Evolutionary conservation across 2,113 vertebrate genomes (phyloP), one percentile per base, ranked within the genome.

Genomic region (Malaclemys terrapin): DNA sequence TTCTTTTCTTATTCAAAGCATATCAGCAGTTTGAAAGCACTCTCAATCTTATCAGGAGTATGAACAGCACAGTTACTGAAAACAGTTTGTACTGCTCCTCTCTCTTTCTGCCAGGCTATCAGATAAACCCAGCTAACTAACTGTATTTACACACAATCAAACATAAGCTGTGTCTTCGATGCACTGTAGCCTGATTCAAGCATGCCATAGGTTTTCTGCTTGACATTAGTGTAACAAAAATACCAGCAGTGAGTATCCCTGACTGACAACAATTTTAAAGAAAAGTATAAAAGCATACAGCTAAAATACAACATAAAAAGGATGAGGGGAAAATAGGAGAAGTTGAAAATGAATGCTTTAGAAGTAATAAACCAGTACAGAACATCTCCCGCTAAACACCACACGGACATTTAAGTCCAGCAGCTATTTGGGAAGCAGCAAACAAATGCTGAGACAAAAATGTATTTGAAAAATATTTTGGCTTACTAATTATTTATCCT

Each of bases 1-100:
- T 98, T 98, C 98, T 98, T 98, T 98, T 98, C 98, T 98, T 98
- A 98, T 98, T 98, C 98, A 98, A 98, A 98, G 98, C 97, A 75
- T 98, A 99, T 98, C 98, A 98, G 98, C 98, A 97, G 98, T 98
- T 98, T 54, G 95, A 98, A 98, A 98, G 98, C 98, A 97, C 98
- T 98, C 97, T 98, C 98, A 96, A 98, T 98, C 98, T 98, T 98
- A 99, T 98, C 98, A 98, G 98, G 98, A 98, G 97, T 98, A 97
- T 97, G 98, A 99, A 98, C 98, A 98, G 98, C 95, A 94, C 90
- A 95, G 98, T 98, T 98, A 98, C 98, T 96, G 98, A 98, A 98
- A 98, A 98, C 98, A 98, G 98, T 98, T 97, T 98, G 97, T 98
- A 93, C 96, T 91, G 96, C 98, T 98, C 96, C 98, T 98, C 97